Conservation (phyloP, 1,140 invertebrate genomes). For the Nixonia krombeini region DNA sequence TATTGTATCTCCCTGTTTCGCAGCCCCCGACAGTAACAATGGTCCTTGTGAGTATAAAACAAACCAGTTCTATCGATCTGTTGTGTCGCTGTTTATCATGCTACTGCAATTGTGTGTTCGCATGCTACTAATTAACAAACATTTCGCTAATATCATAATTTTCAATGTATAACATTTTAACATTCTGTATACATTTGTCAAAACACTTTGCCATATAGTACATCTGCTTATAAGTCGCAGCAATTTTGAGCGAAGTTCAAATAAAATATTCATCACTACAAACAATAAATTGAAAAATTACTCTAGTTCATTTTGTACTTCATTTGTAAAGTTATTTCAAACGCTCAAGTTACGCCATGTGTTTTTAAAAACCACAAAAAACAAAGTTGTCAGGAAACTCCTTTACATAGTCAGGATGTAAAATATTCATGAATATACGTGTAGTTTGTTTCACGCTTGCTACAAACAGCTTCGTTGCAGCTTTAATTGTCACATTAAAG, state of each 20-base stretch:
- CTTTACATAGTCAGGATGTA: too few relatives aligned
- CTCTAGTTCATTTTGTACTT: too few relatives aligned
- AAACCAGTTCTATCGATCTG: conserved; percentile 68
- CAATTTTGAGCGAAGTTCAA: background rate
- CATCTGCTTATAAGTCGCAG: conserved; percentile 15
- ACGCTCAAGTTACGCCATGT: too few relatives aligned
- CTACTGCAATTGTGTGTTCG: conserved; percentile 54
- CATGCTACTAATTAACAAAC: conserved; percentile 39
- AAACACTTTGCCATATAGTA: background rate
- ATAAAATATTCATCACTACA: conserved; percentile 6
- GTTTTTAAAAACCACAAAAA: too few relatives aligned
- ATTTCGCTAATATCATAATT: conserved; percentile 23
- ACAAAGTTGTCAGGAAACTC: too few relatives aligned
- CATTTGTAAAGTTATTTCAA: too few relatives aligned
- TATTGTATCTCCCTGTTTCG: conserved; percentile 72
- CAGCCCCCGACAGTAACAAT: conserved; percentile 87
- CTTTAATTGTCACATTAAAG: too few relatives aligned
- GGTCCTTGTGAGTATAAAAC: conserved; percentile 86
- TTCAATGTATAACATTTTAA: conserved; percentile 16
- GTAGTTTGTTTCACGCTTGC: too few relatives aligned
- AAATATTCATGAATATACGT: too few relatives aligned
- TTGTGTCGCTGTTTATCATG: conserved; percentile 64
- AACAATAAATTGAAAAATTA: too few relatives aligned
- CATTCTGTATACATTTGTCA: conserved; percentile 5
- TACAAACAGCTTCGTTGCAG: too few relatives aligned